phyloP scores from a whole-genome alignment of 2,888 invertebrate species.

The Cylindroiulus punctatus region DNA sequence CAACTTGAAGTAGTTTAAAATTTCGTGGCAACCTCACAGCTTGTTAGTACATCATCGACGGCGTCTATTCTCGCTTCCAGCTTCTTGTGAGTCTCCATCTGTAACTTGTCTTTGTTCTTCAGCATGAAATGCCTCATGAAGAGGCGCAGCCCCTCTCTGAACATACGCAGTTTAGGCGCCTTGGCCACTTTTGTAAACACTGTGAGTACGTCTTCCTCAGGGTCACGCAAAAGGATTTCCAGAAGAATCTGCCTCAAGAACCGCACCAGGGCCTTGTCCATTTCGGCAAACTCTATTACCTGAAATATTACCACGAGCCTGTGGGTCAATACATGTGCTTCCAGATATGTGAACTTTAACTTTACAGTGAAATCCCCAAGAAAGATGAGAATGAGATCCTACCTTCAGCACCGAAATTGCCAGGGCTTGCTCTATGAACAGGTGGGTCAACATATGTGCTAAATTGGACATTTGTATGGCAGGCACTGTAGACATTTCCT shows the following conservation, averaged over 20 bases:
- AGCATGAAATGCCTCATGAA: conserved; percentile 89
- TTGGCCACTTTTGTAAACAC: conserved; percentile 80
- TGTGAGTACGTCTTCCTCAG: conserved; percentile 71
- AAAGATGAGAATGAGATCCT: conserved; percentile 60
- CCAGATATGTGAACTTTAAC: too few species aligned
- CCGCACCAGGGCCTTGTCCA: conserved; percentile 81
- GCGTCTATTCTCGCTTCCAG: conserved; percentile 46
- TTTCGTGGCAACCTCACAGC: conserved; percentile 6
- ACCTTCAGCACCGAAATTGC: conserved; percentile 88
- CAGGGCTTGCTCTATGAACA: conserved; percentile 81
- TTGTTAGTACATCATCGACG: background rate
- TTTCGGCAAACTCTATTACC: conserved; percentile 86
- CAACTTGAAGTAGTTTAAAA: background rate
- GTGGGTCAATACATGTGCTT: too few species aligned
- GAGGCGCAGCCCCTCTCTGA: conserved; percentile 83
- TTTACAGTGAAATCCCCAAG: background rate
- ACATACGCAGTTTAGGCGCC: conserved; percentile 79
- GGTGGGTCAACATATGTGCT: conserved; percentile 79
- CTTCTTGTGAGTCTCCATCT: background rate
- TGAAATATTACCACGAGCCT: too few species aligned
- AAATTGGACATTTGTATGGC: conserved; percentile 77
- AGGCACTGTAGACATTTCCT: conserved; percentile 76
- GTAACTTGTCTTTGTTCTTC: conserved; percentile 63
- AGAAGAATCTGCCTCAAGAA: conserved; percentile 82
- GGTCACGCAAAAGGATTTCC: conserved; percentile 76